phyloP scores from a whole-genome alignment of 2,113 vertebrate species.

The Raja brachyura region DNA sequence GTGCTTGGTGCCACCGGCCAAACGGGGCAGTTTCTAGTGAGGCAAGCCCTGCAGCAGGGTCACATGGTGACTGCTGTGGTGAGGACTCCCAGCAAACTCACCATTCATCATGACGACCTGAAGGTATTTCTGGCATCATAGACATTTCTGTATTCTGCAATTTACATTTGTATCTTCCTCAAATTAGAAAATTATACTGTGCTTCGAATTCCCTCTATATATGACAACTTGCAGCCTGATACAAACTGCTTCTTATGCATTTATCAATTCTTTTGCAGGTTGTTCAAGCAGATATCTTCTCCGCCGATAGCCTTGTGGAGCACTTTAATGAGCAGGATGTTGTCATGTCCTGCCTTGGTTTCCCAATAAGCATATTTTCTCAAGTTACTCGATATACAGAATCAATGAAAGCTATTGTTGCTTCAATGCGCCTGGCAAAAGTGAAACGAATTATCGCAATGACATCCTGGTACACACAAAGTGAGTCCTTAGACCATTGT shows the following conservation, averaged over 20 bases:
- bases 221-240: background rate
- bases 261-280: conserved; percentile 42
- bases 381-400: conserved; percentile 59
- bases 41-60: conserved; percentile 62
- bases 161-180: background rate
- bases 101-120: conserved; percentile 58
- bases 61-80: conserved; percentile 63
- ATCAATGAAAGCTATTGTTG: conserved; percentile 53
- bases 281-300: conserved; percentile 61
- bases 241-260: background rate
- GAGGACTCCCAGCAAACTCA: conserved; percentile 58
- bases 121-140: conserved; percentile 51
- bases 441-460: conserved; percentile 62
- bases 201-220: background rate
- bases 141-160: background rate
- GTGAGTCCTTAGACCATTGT: conserved; percentile 50
- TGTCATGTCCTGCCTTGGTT: conserved; percentile 67
- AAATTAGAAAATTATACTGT: background rate
- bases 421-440: conserved; percentile 55
- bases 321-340: conserved; percentile 62
- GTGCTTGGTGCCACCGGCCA: conserved; percentile 67
- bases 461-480: conserved; percentile 69
- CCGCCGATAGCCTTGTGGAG: conserved; percentile 51
- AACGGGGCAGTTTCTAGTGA: conserved; percentile 59
- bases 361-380: conserved; percentile 53